Evolutionary conservation across 1,140 invertebrate genomes (phyloP), one percentile per base, ranked within the genome.

Genomic region (Anagrus nilaparvatae): DNA sequence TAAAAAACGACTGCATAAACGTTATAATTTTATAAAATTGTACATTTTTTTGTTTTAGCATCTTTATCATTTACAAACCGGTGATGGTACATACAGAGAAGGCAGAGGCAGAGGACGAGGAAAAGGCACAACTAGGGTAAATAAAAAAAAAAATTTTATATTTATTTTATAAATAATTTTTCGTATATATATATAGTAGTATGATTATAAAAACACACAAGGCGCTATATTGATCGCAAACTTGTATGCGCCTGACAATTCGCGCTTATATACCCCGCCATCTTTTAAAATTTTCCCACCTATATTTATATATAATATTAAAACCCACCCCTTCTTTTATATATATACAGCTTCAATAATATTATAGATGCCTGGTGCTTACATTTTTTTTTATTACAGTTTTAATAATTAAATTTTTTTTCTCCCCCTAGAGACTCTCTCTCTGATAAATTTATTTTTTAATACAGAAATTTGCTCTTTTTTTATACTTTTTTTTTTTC

Each of bases 161-260:
- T 24, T n/a, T 31, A 40, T 29, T 39, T 40, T 40, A 13, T 7
- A 8, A 18, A 40, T 23, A 17, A 40, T 13, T 17, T 32, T 10
- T 21, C 12, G 14, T 27, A 5, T 20, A 30, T 10, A 37, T 3
- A 10, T 27, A n/a, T 27, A 31, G 16, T 32, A 23, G 25, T 40
- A 40, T 19, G 8, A 4, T 2, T 20, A 25, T 13, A 12, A 18
- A 31, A 43, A n/a, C 24, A 67, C 66, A 63, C 63, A 64, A 63
- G 60, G 54, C 56, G 58, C 60, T 67, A n/a, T n/a, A 67, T 67
- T 67, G 65, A 67, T 67, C 65, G 63, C n/a, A n/a, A n/a, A 57
- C 55, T 52, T 53, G 49, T 52, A 54, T 55, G 57, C 52, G 54
- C 29, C 40, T 19, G 13, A 36, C 25, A 61, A 57, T 60, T 55